phyloP scores from a whole-genome alignment of 2,888 invertebrate species.

The Entomobrya multifasciata region DNA sequence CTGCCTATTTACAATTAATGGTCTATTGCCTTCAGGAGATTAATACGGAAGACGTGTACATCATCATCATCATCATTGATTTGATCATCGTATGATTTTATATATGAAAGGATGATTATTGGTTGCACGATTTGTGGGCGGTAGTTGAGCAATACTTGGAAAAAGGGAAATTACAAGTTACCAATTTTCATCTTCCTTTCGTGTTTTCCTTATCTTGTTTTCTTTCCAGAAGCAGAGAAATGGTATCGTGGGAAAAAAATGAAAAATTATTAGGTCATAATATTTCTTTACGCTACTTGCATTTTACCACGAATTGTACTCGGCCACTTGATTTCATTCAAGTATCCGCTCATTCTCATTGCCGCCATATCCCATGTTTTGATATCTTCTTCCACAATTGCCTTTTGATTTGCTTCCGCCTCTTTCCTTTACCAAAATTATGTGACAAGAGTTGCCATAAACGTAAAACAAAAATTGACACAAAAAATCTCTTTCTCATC shows the following conservation, averaged over 20 bases:
- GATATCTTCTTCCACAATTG: constrained; percentile 28
- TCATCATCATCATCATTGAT: neutral
- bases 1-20: constrained; percentile 2
- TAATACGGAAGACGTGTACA: neutral
- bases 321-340: constrained; percentile 19
- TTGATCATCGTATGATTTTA: neutral
- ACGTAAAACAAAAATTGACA: constrained; percentile 31
- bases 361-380: neutral
- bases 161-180: constrained; percentile 12
- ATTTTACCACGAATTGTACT: too few species aligned
- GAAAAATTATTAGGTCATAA: constrained; percentile 13
- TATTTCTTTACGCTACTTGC: too few species aligned
- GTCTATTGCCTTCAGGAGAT: constrained; percentile 14
- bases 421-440: neutral
- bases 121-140: neutral
- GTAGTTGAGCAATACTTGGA: neutral
- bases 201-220: neutral
- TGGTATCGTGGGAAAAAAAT: neutral
- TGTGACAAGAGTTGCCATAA: constrained; percentile 24
- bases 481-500: neutral
- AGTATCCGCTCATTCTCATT: constrained; percentile 7
- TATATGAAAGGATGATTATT: too few species aligned
- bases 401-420: constrained; percentile 29
- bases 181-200: neutral
- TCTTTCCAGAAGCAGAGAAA: neutral